phyloP scores from a whole-genome alignment of 2,797 vertebrate genomes.

The Thripadectes ignobilis region DNA sequence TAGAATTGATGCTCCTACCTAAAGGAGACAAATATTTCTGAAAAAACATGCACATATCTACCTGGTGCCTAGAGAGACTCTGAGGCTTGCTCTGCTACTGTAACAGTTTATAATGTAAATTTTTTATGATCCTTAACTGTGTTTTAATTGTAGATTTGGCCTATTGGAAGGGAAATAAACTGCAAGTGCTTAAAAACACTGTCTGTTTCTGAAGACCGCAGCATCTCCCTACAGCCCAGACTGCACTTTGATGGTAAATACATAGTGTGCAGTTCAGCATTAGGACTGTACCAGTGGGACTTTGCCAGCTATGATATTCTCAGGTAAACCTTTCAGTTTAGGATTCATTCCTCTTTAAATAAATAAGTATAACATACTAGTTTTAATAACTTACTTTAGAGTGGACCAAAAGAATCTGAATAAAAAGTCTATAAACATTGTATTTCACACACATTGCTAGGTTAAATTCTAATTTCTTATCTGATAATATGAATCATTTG shows the following conservation, averaged over 20 bases:
- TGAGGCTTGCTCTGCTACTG: neutral
- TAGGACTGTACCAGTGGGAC: slow-evolving; percentile 98
- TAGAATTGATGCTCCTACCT: neutral
- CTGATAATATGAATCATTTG: neutral
- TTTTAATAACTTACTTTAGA: neutral
- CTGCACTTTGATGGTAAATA: slow-evolving; percentile 96
- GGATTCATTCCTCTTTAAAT: neutral
- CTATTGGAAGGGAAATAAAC: slow-evolving; percentile 97
- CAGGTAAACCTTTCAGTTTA: slow-evolving; percentile 81
- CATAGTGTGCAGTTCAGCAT: slow-evolving; percentile 95
- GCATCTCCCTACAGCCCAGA: slow-evolving; percentile 93
- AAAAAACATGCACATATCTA: neutral
- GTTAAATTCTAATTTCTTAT: neutral
- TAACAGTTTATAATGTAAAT: neutral
- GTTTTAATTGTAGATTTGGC: slow-evolving; percentile 88
- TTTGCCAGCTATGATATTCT: slow-evolving; percentile 96
- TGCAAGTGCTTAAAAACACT: slow-evolving; percentile 96
- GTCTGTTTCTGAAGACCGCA: slow-evolving; percentile 93
- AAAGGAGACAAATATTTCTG: neutral
- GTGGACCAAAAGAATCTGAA: neutral
- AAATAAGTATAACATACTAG: neutral
- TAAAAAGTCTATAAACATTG: neutral
- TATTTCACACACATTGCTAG: neutral
- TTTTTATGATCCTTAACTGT: neutral
- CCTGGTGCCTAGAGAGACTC: neutral